A percentile compares a stretch with the other conserved stretches of the same genome.
These are phyloP conservation scores for Myxocyprinus asiaticus DNA, from an alignment of 2,113 vertebrate genomes.

Conservation along the genomic window DNA sequence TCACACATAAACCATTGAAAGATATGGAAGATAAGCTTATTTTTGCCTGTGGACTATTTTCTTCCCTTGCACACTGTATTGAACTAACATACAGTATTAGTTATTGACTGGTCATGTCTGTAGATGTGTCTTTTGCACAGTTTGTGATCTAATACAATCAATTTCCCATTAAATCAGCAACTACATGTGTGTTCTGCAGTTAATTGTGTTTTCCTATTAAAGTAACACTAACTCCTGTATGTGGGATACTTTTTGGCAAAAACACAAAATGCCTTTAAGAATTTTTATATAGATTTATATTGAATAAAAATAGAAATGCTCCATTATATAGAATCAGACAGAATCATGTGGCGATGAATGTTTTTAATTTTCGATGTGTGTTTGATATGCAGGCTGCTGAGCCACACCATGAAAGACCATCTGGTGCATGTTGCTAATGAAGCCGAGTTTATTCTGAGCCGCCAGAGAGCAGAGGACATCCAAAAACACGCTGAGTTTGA, in stretches of 20 bases:
- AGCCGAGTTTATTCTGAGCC: constrained; percentile 96
- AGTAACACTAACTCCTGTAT: too few species aligned
- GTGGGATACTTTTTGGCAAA: too few species aligned
- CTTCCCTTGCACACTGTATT: background rate
- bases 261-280: too few species aligned
- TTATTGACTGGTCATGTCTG: background rate
- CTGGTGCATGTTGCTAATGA: constrained; percentile 97
- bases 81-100: background rate
- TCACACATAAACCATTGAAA: constrained; percentile 23
- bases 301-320: too few species aligned
- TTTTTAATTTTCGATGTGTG: constrained; percentile 2
- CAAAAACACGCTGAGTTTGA: constrained; percentile 98
- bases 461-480: constrained; percentile 95
- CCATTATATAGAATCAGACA: too few species aligned
- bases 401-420: constrained; percentile 99
- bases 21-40: constrained; percentile 12
- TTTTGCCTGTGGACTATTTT: background rate
- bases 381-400: constrained; percentile 81
- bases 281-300: too few species aligned
- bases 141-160: too few species aligned
- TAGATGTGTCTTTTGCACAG: background rate
- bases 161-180: too few species aligned
- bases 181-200: too few species aligned
- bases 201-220: too few species aligned
- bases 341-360: too few species aligned